Evolutionary conservation across 2,888 invertebrate species (phyloP), one percentile per base, ranked within the genome.

Genomic region (Nomada ruficornis): DNA sequence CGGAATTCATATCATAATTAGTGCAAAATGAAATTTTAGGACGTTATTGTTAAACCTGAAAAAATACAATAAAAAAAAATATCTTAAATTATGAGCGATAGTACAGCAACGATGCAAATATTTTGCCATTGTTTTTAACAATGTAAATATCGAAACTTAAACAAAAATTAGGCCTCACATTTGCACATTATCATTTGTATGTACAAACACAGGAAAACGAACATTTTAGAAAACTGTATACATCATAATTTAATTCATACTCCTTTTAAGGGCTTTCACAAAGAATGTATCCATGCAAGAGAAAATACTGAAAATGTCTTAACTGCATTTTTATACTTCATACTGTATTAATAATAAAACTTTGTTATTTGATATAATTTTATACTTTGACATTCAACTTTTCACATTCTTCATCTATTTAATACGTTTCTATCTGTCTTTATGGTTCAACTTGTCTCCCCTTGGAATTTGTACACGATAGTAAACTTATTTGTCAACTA

Each of bases 161-260:
- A 70, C 64, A 52, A 59, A 68, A 82, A 72, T 82, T 84, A 87
- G 87, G 84, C 85, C 87, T 78, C 72, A 42, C 62, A 59, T 78
- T 59, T 71, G 72, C 44, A 67, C 74, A 71, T 76, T 88, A 77
- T 75, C 77, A 69, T 63, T 72, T 73, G 70, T 84, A 89, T 88
- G 80, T 89, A 89, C 87, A 89, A 85, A 88, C 80, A 82, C 70
- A 79, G 63, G 73, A 88, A 13, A 88, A 82, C 69, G 80, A 83
- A 86, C 67, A 81, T 81, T 70, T 74, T 68, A 74, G 70, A 82
- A 87, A 79, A 84, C 79, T 76, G 76, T 67, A 74, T 80, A 80
- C 60, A 77, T 29, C 64, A 84, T 69, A 83, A 68, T 80, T 78
- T 82, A 78, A 84, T 76, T 76, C 71, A 81, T 77, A 85, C 15